A percentile compares a stretch with the other conserved stretches of the same genome.
These are phyloP conservation scores for Pandion haliaetus DNA, from an alignment of 2,113 vertebrate genomes.

Conservation along the genomic window DNA sequence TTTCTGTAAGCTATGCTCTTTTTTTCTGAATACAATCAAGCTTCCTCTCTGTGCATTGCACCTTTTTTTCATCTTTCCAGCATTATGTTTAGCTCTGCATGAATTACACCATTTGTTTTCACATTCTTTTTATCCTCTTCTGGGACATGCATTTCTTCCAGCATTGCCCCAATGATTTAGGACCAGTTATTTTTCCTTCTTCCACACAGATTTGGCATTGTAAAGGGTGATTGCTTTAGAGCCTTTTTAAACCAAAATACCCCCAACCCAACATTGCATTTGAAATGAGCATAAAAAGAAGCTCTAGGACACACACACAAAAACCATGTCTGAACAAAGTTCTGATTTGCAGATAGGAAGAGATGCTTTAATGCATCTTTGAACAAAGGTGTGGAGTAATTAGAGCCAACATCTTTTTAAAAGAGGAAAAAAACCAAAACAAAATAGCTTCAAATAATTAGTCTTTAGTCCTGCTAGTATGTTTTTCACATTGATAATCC, in stretches of 20 bases:
- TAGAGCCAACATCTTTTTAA: background rate
- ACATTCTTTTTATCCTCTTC: background rate
- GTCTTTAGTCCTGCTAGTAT: background rate
- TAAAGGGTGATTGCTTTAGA: background rate
- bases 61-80: background rate
- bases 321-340: background rate
- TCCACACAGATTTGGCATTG: background rate
- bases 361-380: background rate
- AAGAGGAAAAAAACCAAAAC: background rate
- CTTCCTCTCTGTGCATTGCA: background rate
- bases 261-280: background rate
- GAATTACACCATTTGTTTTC: background rate
- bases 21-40: background rate
- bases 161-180: background rate
- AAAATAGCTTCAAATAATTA: background rate
- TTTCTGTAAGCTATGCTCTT: background rate
- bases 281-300: background rate
- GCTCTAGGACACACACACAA: background rate
- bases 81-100: background rate
- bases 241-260: background rate
- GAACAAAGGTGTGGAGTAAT: background rate
- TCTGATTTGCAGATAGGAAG: background rate
- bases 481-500: background rate
- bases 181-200: background rate
- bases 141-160: background rate